A percentile compares a stretch with the other conserved stretches of the same genome.
phyloP scores from a whole-genome alignment of 2,113 vertebrate genomes.

The Tapirus terrestris region DNA sequence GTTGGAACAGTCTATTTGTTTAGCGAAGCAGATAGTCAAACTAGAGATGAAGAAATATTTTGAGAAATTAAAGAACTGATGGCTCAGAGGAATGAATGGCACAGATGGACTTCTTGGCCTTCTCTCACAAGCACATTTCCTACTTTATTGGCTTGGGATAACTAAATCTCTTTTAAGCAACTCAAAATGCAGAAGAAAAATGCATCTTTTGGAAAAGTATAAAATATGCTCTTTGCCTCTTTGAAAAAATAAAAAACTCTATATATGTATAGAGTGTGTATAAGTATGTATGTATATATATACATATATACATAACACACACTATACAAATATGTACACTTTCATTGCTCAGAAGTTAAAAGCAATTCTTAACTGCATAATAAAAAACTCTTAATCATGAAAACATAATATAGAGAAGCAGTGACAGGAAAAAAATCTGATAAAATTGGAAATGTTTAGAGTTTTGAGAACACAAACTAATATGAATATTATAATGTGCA shows the following conservation, averaged over 20 bases:
- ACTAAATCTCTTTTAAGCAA: conserved; percentile 37
- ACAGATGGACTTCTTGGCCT: conserved; percentile 59
- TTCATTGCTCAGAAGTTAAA: background rate
- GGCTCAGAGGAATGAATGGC: conserved; percentile 43
- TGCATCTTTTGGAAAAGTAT: background rate
- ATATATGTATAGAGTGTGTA: background rate
- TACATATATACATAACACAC: too few species aligned
- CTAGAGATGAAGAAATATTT: conserved; percentile 63
- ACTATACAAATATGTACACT: background rate
- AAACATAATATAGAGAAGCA: background rate
- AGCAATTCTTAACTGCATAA: background rate
- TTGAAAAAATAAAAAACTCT: background rate
- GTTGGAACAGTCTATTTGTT: conserved; percentile 39
- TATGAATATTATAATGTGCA: background rate
- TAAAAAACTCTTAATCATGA: background rate
- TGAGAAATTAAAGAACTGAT: conserved; percentile 68
- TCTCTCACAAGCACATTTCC: conserved; percentile 30
- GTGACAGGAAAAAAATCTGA: background rate
- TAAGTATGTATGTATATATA: background rate
- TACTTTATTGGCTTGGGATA: background rate
- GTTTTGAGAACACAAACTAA: background rate
- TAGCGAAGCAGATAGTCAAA: conserved; percentile 44
- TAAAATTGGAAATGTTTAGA: background rate
- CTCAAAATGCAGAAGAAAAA: conserved; percentile 33
- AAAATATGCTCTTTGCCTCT: background rate